These are phyloP conservation scores for Pogona vitticeps DNA, from an alignment of 2,113 vertebrate genomes.

Conservation along the genomic window DNA sequence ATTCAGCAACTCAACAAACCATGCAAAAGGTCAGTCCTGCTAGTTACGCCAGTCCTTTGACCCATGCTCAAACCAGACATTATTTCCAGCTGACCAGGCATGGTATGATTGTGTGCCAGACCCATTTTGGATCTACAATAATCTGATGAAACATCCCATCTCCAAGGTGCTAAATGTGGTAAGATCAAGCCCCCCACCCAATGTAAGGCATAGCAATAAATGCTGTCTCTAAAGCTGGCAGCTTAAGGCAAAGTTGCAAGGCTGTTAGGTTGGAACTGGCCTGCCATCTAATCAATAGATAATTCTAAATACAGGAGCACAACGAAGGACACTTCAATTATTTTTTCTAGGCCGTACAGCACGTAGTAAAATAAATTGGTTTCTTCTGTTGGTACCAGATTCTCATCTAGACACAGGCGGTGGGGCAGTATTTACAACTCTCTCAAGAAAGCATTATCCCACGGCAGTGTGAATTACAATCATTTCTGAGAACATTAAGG, in stretches of 20 bases:
- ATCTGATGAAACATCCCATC: not conserved
- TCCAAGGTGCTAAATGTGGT: not conserved
- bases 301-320: not conserved
- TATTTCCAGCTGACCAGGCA: no score
- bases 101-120: no score
- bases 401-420: constrained; percentile 38
- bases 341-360: constrained; percentile 25
- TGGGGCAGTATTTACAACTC: constrained; percentile 56
- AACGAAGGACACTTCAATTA: constrained; percentile 35
- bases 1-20: no score
- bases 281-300: constrained; percentile 29
- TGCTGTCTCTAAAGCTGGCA: not conserved
- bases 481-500: constrained; percentile 55
- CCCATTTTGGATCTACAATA: not conserved
- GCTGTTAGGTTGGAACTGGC: not conserved
- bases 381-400: constrained; percentile 39
- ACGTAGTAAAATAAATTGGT: constrained; percentile 35
- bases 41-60: no score
- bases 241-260: not conserved
- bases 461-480: constrained; percentile 56
- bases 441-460: constrained; percentile 55
- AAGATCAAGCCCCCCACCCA: not conserved
- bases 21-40: no score
- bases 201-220: not conserved
- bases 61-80: no score